Percentiles rank a stretch among this genome's conserved stretches.
Conservation (phyloP, 2,113 vertebrate species). For the Zapus hudsonius region DNA sequence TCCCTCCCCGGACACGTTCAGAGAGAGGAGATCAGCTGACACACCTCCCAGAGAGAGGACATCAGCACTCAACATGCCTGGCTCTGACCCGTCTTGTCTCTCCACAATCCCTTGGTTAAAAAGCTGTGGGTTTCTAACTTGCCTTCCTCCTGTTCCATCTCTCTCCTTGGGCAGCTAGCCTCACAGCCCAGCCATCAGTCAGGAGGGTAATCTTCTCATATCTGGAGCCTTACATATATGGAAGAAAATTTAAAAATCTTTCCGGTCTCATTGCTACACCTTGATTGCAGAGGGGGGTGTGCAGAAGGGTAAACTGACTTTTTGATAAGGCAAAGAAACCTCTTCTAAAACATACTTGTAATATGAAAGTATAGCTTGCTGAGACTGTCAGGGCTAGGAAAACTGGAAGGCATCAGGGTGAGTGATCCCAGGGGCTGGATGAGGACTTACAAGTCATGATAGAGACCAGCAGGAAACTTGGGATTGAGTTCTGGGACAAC, state of each 20-base stretch:
- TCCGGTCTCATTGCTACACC: neutral
- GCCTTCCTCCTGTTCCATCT: neutral
- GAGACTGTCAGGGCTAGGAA: neutral
- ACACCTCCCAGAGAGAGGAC: neutral
- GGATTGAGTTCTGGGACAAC: neutral
- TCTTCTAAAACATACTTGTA: neutral
- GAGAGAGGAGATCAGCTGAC: neutral
- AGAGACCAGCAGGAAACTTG: neutral
- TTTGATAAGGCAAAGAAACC: neutral
- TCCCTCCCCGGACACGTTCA: neutral
- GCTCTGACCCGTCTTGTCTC: neutral
- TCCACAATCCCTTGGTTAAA: neutral
- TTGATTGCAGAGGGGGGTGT: neutral
- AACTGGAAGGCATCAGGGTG: no score
- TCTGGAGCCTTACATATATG: neutral
- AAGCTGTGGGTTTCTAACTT: neutral
- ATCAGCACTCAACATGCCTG: neutral
- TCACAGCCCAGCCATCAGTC: neutral
- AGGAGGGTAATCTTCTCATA: neutral
- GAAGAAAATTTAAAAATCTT: constrained; percentile 20
- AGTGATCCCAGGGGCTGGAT: neutral
- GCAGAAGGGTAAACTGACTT: neutral
- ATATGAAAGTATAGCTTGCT: neutral
- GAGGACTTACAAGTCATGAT: neutral
- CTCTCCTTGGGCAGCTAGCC: neutral